phyloP scores from a whole-genome alignment of 2,888 invertebrate species.

The Anorthoa munda region DNA sequence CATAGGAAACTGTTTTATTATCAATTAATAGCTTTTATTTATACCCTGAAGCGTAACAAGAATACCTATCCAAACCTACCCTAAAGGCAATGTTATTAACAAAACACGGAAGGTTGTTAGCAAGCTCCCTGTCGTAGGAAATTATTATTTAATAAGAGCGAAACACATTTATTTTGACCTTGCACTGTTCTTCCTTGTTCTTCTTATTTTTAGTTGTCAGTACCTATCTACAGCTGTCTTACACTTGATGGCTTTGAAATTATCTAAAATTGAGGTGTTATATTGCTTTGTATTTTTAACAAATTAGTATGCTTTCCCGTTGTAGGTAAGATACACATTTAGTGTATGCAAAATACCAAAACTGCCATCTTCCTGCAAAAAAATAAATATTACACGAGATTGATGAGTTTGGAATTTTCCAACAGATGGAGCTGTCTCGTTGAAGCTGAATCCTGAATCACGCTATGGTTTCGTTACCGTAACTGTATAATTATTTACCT shows the following conservation, averaged over 20 bases:
- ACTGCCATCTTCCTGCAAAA: not conserved
- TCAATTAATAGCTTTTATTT: constrained; percentile 2
- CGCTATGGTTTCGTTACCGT: constrained; percentile 14
- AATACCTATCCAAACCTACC: not conserved
- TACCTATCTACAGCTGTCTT: not conserved
- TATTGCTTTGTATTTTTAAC: not conserved
- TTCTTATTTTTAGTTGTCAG: not conserved
- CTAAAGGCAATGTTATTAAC: constrained; percentile 21
- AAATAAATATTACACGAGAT: not conserved
- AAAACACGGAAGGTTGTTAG: constrained; percentile 30
- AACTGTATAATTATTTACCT: no score
- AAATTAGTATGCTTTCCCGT: no score
- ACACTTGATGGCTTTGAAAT: not conserved
- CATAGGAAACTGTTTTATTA: not conserved
- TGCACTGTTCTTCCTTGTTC: not conserved
- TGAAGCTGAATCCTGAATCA: not conserved
- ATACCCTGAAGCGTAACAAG: not conserved
- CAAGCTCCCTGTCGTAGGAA: constrained; percentile 6
- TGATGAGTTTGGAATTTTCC: not conserved
- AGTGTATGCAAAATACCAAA: not conserved
- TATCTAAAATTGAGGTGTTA: not conserved
- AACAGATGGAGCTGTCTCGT: constrained; percentile 4
- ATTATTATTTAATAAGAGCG: constrained; percentile 31
- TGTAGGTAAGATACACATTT: not conserved
- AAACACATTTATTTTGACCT: constrained; percentile 1